Evolutionary conservation across 2,797 vertebrate genomes (phyloP).

Genomic region (Trichosurus vulpecula): DNA sequence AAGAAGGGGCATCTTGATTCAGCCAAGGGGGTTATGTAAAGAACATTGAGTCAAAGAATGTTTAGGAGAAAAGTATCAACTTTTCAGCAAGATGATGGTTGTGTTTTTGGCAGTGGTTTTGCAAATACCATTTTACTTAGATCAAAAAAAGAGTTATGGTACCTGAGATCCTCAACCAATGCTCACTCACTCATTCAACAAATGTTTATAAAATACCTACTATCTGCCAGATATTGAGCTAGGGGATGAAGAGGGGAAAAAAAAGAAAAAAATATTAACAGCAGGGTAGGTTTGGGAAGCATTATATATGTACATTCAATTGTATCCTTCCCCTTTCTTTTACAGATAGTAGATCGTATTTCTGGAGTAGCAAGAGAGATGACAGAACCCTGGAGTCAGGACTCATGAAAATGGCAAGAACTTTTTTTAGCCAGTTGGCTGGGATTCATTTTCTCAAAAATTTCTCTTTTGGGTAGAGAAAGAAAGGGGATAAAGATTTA

Average conservation of each 20-base stretch:
- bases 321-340: slow-evolving; percentile 9
- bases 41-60: fast-evolving
- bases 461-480: slow-evolving; percentile 5
- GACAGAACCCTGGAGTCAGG: neutral
- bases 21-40: neutral
- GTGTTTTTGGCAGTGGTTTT: neutral
- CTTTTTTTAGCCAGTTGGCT: slow-evolving; percentile 39
- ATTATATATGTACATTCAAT: neutral
- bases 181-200: neutral
- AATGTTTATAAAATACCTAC: neutral
- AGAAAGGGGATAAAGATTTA: neutral
- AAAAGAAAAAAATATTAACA: neutral
- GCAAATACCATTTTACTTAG: neutral
- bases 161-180: neutral
- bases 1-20: neutral
- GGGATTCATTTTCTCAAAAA: slow-evolving; percentile 39
- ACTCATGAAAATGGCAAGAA: neutral
- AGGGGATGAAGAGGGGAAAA: neutral
- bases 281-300: neutral
- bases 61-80: neutral
- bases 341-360: slow-evolving; percentile 6
- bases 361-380: neutral
- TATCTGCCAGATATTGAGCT: neutral
- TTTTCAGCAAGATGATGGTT: neutral
- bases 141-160: neutral